These are phyloP conservation scores for Steinernema hermaphroditum DNA, from an alignment of 2,888 invertebrate genomes.

Conservation along the genomic window DNA sequence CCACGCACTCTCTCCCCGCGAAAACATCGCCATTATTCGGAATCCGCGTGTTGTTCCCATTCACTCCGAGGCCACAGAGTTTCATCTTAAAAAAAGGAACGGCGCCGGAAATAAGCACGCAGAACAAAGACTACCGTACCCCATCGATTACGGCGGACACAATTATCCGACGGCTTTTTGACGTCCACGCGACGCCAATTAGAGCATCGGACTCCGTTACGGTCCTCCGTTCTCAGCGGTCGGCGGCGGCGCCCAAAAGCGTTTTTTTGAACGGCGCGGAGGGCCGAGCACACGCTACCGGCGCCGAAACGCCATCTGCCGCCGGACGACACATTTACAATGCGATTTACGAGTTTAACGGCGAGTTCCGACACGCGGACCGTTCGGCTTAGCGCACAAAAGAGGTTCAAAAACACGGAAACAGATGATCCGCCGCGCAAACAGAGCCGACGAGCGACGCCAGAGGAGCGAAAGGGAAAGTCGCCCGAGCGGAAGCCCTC, in stretches of 20 bases:
- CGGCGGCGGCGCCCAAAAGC: constrained; percentile 7
- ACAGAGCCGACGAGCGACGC: background rate
- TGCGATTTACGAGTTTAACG: constrained; percentile 24
- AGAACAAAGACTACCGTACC: background rate
- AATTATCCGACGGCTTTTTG: constrained; percentile 11
- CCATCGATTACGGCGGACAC: no score
- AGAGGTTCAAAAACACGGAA: constrained; percentile 15
- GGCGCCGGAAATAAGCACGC: background rate
- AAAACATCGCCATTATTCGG: no score
- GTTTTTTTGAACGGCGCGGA: background rate
- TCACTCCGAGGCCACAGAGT: no score
- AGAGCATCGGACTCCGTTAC: background rate
- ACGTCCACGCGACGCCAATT: constrained; percentile 20
- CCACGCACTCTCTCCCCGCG: no score
- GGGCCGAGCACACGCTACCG: background rate
- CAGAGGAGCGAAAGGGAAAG: no score
- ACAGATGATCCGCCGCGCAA: constrained; percentile 1
- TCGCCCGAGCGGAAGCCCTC: no score
- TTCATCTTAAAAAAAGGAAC: no score
- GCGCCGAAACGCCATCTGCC: constrained; percentile 20
- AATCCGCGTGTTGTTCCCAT: no score
- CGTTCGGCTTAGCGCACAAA: background rate
- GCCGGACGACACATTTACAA: constrained; percentile 14
- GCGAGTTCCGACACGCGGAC: background rate
- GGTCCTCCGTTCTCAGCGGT: no score